Base-by-base conservation (phyloP, 2,797 vertebrate genomes). In the Oophaga sylvatica region DNA sequence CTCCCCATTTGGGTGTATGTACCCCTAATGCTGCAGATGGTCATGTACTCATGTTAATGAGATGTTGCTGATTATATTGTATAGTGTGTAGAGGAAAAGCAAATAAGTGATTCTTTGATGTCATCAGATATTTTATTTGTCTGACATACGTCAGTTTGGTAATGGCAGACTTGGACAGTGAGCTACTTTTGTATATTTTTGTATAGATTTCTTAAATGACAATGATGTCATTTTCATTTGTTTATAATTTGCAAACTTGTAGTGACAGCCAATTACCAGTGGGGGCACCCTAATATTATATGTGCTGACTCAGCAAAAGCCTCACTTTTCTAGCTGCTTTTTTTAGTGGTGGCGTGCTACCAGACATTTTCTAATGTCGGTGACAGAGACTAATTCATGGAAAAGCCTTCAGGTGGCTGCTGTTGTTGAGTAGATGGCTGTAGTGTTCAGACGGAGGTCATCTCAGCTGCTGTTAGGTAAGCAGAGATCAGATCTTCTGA, bases 201-300 rank as follows among this genome's bases (percentile, higher is more conserved):
- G 45, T 48, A 1, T 26, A 16, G 0, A 77, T 29, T 56, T 77
- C 22, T 56, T 5, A 56, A 5, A 7, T 71, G 41, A 41, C 4
- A 31, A 19, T 35, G 7, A n/a, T 22, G 56, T 26, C 26, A 2
- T 53, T 56, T 59, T 57, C 4, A 13, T 78, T 26, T 0, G 26
- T 16, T 78, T 73, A 5, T 12, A 70, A 70, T 5, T 80, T 41
- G 19, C 1, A 17, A 48, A 12, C 15, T 17, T 71, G 81, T 48
- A 73, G 22, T 60, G 19, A 22, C 15, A 20, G 13, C 2, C 11
- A 19, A 1, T 65, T 73, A 13, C 59, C 83, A 48, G 70, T 56
- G 45, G 71, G 62, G 83, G 57, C 71, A 31, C n/a, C 15, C 71
- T 84, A 17, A 29, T 76, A 62, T 75, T 84, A 70, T 83, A 20